These are phyloP conservation scores for Aphis craccivora DNA, from an alignment of 1,140 invertebrate species.

Conservation along the genomic window DNA sequence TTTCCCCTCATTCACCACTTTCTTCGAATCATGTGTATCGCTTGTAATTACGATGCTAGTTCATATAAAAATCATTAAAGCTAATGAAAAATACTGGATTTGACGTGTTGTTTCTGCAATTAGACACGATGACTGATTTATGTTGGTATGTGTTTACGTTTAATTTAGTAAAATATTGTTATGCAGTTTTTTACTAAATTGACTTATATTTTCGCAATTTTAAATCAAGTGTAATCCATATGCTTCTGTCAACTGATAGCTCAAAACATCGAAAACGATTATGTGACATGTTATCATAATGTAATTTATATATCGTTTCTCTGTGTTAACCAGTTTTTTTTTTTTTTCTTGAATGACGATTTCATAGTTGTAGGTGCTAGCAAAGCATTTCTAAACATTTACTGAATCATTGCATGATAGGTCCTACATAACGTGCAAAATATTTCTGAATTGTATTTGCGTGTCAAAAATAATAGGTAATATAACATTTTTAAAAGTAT, in stretches of 20 bases:
- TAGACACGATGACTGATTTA: slow-evolving; percentile 13
- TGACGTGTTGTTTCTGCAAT: slow-evolving; percentile 27
- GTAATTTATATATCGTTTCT: neutral
- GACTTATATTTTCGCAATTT: neutral
- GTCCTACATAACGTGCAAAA: neutral
- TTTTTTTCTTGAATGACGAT: neutral
- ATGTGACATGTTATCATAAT: neutral
- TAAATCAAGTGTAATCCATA: neutral
- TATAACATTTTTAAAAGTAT: neutral
- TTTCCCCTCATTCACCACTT: neutral
- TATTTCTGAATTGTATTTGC: neutral
- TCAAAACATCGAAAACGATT: neutral
- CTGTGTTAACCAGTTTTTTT: neutral
- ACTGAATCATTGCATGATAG: neutral
- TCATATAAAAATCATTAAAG: slow-evolving; percentile 35
- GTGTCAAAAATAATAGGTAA: neutral
- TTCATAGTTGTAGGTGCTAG: neutral
- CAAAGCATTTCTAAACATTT: neutral
- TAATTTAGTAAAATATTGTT: neutral
- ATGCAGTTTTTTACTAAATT: neutral
- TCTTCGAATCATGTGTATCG: neutral
- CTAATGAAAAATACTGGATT: slow-evolving; percentile 28
- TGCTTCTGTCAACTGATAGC: neutral
- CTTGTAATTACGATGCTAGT: neutral
- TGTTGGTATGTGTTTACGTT: neutral